Base-by-base conservation (phyloP, 1,140 invertebrate species). In the Sitophilus oryzae region DNA sequence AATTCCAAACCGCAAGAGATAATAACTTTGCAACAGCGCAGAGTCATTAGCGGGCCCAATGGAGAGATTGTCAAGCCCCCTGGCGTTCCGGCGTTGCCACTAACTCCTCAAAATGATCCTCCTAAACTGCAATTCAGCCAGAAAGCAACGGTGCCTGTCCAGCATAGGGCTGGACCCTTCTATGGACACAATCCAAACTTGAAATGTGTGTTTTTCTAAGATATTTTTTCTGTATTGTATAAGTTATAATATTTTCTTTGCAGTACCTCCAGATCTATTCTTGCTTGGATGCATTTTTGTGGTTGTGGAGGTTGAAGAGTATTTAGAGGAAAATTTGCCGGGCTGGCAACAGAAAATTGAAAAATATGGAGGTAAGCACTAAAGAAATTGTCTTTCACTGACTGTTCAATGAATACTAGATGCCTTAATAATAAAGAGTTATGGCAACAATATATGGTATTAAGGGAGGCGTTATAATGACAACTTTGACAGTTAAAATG, bases 201-300 rank as follows among this genome's bases (percentile, higher is more conserved):
- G 16, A 91, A 89, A 76, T 73, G 79, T 83, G 70, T 67, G 72
- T 75, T 42, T 36, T 0, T 61, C 16, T 48, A 56, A 41, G 21
- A 42, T 52, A 8, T 43, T n/a, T 20, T 22, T 46, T 14, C 1
- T 22, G 20, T 22, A 52, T n/a, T 18, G 16, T 44, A 14, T 46
- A 4, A 11, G 41, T n/a, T n/a, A n/a, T n/a, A n/a, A n/a, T 8
- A 53, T 48, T 46, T 69, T 58, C 46, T 45, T 78, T 79, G 52
- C 66, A 88, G 84, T 96, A 46, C 91, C 93, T 8, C 81, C 86
- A 0, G 89, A 94, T 64, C 75, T 92, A 40, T 96, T 91, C 72
- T 71, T 97, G 4, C 75, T 96, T 2, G 94, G 93, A 6, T 97
- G 94, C 72, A 84, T 94, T 10, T 97, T 98, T 66, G 78, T 79